These are phyloP conservation scores for Clamator glandarius DNA, from an alignment of 2,797 vertebrate genomes.

Conservation along the genomic window DNA sequence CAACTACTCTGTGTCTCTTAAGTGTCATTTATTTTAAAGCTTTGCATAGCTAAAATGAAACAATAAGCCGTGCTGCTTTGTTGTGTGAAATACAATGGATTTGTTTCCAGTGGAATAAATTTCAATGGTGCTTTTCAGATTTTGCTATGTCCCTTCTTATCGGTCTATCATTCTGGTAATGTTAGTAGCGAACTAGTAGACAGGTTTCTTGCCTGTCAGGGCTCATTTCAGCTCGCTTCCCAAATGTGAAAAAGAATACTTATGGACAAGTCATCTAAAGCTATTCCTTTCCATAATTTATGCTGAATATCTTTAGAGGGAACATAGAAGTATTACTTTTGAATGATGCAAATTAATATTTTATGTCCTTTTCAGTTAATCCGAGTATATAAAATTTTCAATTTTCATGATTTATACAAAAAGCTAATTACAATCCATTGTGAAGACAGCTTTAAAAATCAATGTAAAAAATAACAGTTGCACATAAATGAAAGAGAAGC, in stretches of 20 bases:
- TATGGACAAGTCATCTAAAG: background rate
- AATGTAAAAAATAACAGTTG: conserved; percentile 65
- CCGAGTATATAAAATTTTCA: conserved; percentile 53
- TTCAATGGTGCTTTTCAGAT: background rate
- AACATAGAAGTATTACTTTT: conserved; percentile 58
- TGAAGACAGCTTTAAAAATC: conserved; percentile 72
- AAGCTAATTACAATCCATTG: conserved; percentile 66
- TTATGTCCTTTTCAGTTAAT: conserved; percentile 63
- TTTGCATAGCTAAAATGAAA: background rate
- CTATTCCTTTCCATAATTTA: conserved; percentile 19
- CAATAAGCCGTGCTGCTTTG: background rate
- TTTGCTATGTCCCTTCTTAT: background rate
- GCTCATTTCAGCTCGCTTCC: conserved; percentile 26
- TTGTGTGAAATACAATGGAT: conserved; percentile 28
- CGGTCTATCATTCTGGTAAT: background rate
- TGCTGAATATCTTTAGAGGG: conserved; percentile 44
- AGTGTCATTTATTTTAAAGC: conserved; percentile 17
- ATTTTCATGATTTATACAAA: conserved; percentile 64
- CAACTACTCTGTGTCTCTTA: background rate
- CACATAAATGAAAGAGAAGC: conserved; percentile 59
- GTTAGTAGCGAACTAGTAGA: conserved; percentile 3
- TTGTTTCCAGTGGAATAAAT: background rate
- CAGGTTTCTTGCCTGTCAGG: background rate
- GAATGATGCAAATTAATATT: conserved; percentile 56
- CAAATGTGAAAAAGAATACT: conserved; percentile 46